These are phyloP conservation scores for Ashinkailepas kermadecensis DNA, from an alignment of 2,888 invertebrate species.

Conservation along the genomic window DNA sequence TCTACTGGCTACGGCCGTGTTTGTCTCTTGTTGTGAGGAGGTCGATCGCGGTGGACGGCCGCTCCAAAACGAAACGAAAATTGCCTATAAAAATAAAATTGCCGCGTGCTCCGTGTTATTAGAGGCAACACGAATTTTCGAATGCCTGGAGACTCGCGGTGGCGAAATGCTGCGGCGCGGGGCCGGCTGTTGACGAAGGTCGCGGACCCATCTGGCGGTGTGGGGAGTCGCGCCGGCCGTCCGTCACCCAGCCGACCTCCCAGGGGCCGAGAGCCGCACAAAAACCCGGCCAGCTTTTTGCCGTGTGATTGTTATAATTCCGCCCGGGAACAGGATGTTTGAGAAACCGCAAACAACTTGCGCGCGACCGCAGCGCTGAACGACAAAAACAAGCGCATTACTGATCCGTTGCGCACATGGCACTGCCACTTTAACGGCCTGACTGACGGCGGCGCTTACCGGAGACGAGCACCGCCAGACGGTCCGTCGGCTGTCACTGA, in stretches of 20 bases:
- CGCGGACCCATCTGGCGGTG: too few relatives aligned
- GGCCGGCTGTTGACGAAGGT: background rate
- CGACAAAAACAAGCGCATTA: conserved; percentile 6
- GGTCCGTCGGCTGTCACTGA: background rate
- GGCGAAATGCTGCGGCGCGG: background rate
- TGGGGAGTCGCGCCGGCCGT: background rate
- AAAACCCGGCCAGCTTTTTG: background rate
- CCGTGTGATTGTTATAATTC: background rate
- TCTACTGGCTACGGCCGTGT: too few relatives aligned
- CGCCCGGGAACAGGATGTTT: background rate
- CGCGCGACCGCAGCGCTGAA: background rate
- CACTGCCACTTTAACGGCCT: too few relatives aligned
- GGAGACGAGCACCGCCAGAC: too few relatives aligned
- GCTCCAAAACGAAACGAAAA: background rate
- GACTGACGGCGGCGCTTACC: too few relatives aligned
- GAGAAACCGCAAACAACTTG: background rate
- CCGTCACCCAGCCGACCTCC: background rate
- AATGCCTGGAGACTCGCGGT: background rate
- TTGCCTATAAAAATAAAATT: background rate
- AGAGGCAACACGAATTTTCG: background rate
- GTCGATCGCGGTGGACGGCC: background rate
- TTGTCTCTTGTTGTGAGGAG: too few relatives aligned
- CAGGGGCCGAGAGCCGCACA: background rate
- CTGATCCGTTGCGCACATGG: background rate
- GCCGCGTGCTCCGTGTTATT: background rate